These are phyloP conservation scores for Meiosimyza platycephala DNA, from an alignment of 2,888 invertebrate species.

Conservation along the genomic window DNA sequence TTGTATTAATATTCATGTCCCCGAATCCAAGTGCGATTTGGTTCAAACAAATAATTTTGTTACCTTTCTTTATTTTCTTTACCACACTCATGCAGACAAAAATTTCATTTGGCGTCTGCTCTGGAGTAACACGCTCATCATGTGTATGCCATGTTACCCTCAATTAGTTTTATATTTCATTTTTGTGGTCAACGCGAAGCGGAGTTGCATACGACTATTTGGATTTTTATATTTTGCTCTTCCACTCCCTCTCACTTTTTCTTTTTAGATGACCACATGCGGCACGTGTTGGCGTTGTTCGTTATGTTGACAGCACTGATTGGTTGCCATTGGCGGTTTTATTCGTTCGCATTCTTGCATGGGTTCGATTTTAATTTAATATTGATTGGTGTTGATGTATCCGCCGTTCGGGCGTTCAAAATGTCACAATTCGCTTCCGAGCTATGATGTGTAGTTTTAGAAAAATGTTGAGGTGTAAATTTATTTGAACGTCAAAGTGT, in stretches of 20 bases:
- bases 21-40: no score
- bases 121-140: conserved; percentile 21
- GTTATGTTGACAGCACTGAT: conserved; percentile 34
- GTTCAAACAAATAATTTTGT: no score
- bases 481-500: conserved; percentile 56
- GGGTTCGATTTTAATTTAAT: conserved; percentile 50
- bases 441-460: conserved; percentile 40
- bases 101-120: background rate
- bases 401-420: conserved; percentile 44
- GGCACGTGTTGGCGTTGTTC: conserved; percentile 1
- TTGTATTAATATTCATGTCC: no score
- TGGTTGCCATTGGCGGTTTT: conserved; percentile 34
- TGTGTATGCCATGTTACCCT: conserved; percentile 29
- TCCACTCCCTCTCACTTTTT: background rate
- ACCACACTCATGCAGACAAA: no score
- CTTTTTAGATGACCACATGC: background rate
- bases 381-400: conserved; percentile 52
- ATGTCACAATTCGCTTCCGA: conserved; percentile 48
- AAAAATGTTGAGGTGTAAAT: conserved; percentile 54
- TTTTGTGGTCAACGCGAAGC: conserved; percentile 9
- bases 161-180: conserved; percentile 32
- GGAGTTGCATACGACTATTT: no score
- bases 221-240: background rate
- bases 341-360: conserved; percentile 7
- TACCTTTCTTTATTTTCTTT: no score